Conservation (phyloP, 1,140 invertebrate genomes). For the Drosophila bocqueti region DNA sequence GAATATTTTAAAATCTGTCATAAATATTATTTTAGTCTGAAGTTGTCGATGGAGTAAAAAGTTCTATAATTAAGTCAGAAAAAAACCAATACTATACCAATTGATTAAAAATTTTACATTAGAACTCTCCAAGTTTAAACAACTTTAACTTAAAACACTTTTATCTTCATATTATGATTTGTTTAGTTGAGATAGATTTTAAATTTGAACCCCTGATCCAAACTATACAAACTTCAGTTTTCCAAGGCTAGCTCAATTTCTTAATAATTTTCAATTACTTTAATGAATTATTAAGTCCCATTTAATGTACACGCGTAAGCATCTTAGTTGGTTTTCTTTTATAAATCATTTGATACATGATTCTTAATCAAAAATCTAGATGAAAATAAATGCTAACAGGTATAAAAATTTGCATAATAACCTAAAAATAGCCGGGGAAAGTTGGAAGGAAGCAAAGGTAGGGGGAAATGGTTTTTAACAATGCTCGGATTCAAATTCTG, state of each 20-base stretch:
- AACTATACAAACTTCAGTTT: neutral
- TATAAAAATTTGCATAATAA: constrained; percentile 46
- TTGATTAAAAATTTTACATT: too few species aligned
- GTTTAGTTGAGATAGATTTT: too few species aligned
- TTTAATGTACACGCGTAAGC: neutral
- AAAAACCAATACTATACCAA: too few species aligned
- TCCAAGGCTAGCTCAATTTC: neutral
- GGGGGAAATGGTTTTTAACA: constrained; percentile 38
- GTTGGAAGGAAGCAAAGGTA: constrained; percentile 21
- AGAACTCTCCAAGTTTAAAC: too few species aligned
- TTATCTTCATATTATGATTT: too few species aligned
- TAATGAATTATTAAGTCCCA: neutral
- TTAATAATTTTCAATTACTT: neutral
- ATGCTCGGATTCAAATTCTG: constrained; percentile 38
- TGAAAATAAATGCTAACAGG: constrained; percentile 46
- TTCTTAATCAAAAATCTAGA: constrained; percentile 45
- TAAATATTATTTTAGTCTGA: too few species aligned
- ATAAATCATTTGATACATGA: constrained; percentile 31
- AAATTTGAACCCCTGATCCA: too few species aligned
- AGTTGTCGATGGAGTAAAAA: too few species aligned
- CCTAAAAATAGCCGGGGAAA: constrained; percentile 34
- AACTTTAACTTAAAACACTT: too few species aligned
- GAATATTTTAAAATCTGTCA: too few species aligned
- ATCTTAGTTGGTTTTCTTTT: neutral
- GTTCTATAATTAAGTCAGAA: too few species aligned